These are phyloP conservation scores for Poecilus cupreus DNA, from an alignment of 2,888 invertebrate species.

Conservation along the genomic window DNA sequence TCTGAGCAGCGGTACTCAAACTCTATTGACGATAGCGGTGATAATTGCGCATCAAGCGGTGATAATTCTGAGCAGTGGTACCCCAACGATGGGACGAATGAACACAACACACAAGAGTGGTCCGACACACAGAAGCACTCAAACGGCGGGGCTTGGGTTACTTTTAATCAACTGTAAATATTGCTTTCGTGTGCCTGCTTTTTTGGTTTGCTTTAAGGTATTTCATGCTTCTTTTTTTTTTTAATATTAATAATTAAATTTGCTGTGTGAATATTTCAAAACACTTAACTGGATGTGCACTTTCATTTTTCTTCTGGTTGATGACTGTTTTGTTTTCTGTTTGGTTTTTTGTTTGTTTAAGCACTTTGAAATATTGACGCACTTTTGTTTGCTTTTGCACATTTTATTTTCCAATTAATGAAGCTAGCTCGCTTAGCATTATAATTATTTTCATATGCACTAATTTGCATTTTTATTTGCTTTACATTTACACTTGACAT, in stretches of 20 bases:
- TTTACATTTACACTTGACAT: neutral
- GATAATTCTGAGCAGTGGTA: conserved; percentile 63
- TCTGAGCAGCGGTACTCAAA: conserved; percentile 9
- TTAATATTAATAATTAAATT: neutral
- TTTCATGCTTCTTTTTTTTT: neutral
- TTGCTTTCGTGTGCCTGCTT: conserved; percentile 67
- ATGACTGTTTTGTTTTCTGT: neutral
- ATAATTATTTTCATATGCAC: neutral
- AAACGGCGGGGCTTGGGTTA: conserved; percentile 71
- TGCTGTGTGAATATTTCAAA: conserved; percentile 1
- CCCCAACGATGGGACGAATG: conserved; percentile 60
- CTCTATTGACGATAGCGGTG: conserved; percentile 10
- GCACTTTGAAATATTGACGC: conserved; percentile 26
- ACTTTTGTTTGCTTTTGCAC: neutral
- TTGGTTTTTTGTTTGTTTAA: neutral
- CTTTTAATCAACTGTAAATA: conserved; percentile 73
- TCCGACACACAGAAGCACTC: conserved; percentile 62
- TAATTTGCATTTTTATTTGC: conserved; percentile 3
- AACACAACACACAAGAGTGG: conserved; percentile 60
- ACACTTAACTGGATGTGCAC: neutral
- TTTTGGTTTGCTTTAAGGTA: conserved; percentile 63
- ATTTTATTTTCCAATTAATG: neutral
- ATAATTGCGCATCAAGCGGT: conserved; percentile 19
- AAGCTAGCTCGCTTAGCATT: neutral
- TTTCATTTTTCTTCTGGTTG: neutral